phyloP scores from a whole-genome alignment of 2,888 invertebrate genomes.

The Myopa tessellatipennis region DNA sequence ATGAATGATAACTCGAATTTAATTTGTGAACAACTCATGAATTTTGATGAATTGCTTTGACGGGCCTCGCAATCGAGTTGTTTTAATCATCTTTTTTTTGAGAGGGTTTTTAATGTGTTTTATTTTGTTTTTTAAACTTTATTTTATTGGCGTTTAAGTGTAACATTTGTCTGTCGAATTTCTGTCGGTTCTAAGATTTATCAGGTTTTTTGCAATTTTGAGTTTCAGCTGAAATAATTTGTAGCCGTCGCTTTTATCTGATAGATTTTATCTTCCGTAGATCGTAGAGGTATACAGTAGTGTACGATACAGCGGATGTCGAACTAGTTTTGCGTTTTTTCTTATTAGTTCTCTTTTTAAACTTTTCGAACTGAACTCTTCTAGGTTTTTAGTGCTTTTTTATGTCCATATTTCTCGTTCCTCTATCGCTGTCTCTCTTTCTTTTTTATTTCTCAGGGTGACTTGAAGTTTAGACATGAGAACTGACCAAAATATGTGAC shows the following conservation, averaged over 20 bases:
- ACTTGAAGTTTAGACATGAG: no score
- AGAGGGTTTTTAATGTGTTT: not conserved
- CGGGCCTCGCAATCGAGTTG: not conserved
- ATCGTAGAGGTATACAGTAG: no score
- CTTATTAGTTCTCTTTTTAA: not conserved
- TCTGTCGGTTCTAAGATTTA: not conserved
- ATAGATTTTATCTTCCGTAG: slow-evolving; percentile 26
- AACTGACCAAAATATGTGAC: slow-evolving; percentile 54
- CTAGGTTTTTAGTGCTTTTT: not conserved
- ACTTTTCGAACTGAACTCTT: no score
- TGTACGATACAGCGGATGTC: no score
- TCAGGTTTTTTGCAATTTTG: slow-evolving; percentile 2
- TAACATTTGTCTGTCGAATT: not conserved
- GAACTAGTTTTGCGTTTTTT: not conserved
- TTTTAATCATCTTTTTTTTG: not conserved
- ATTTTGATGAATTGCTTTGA: slow-evolving; percentile 63
- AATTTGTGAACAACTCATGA: slow-evolving; percentile 58
- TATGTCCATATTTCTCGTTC: no score
- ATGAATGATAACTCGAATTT: slow-evolving; percentile 35
- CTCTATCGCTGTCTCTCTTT: no score
- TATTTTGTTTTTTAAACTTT: not conserved
- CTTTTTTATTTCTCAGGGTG: no score
- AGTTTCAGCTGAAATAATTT: not conserved
- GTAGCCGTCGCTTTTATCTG: not conserved
- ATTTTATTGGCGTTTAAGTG: not conserved